Evolutionary conservation across 1,140 invertebrate genomes (phyloP), one percentile per base, ranked within the genome.

Genomic region (Papilio aristodemus): DNA sequence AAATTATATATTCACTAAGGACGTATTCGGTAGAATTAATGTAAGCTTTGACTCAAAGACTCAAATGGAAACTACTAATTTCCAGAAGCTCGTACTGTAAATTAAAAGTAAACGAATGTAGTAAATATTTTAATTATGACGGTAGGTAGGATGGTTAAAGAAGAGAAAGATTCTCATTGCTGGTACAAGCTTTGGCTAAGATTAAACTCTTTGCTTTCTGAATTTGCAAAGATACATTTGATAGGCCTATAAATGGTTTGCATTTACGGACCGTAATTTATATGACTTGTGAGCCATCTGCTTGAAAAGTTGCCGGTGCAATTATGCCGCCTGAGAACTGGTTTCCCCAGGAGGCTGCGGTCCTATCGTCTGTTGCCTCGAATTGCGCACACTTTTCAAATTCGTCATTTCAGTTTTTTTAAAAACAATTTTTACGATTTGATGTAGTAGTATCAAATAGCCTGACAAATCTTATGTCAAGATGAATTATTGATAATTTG

Each of bases 341-440:
- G 71, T 72, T 72, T 36, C 38, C n/a, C 32, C 54, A 54, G 68
- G 71, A 72, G 71, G 67, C 71, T 72, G 71, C 64, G 69, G 66
- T 69, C 68, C 68, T 69, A 27, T 62, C 66, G 67, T 69, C 67
- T 64, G 60, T 66, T 70, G 39, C 14, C 41, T 63, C 57, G 59
- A 60, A 36, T 38, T 50, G 9, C 37, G 60, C 54, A 38, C 7
- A 32, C 32, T 63, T 25, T 41, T 41, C n/a, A 22, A 36, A 39
- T 36, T 27, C 17, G 37, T 11, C 17, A 36, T 0, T 37, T 57
- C n/a, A n/a, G n/a, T n/a, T n/a, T n/a, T n/a, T n/a, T 32, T 32
- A 32, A 14, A 14, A 58, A 58, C n/a, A 14, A 57, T 14, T 58
- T 58, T 58, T 22, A 54, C 46, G 46, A 3, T 10, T 22, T 46